Evolutionary conservation across 2,888 invertebrate species (phyloP), one percentile per base, ranked within the genome.

Genomic region (Zootermopsis nevadensis): DNA sequence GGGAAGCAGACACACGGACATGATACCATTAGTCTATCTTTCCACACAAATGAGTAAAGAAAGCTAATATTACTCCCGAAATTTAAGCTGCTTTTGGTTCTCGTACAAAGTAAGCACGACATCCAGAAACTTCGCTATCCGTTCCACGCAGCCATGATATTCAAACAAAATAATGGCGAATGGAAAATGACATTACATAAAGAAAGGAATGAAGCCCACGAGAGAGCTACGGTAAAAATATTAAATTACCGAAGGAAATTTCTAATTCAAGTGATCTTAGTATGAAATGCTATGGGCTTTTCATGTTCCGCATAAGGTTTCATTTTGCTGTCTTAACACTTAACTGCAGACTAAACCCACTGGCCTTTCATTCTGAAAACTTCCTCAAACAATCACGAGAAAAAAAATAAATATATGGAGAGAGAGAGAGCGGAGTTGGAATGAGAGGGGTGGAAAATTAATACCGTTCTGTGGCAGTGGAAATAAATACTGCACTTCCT

Each of bases 401-500:
- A 77, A 79, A 60, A 79, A 60, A 79, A 79, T 66, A 79, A 79
- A 79, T 33, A 66, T 66, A 79, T 60, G 66, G 53, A 4, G 8
- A 69, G 12, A 66, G 27, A 66, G 31, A 69, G 77, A 30, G 48
- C 48, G 30, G 53, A 24, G 60, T 35, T 60, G 27, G 19, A 15
- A 60, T 60, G 60, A n/a, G 79, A n/a, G 33, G 79, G 79, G 79
- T 79, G 79, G 79, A 60, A 79, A 79, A 79, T 79, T 60, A 79
- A 79, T 74, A 72, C 82, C 74, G 31, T 53, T 55, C 82, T 35
- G 77, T 48, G 82, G 67, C 82, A 77, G 77, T 77, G 35, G 82
- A 82, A 82, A 82, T 82, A 82, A 82, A 82, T 82, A 82, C 82
- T 66, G 48, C 67, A 77, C 69, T 82, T 82, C 82, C 82, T 82